A percentile compares a stretch with the other conserved stretches of the same genome.
These are phyloP conservation scores for Morpho deidamia DNA, from an alignment of 2,888 invertebrate species.

Conservation along the genomic window DNA sequence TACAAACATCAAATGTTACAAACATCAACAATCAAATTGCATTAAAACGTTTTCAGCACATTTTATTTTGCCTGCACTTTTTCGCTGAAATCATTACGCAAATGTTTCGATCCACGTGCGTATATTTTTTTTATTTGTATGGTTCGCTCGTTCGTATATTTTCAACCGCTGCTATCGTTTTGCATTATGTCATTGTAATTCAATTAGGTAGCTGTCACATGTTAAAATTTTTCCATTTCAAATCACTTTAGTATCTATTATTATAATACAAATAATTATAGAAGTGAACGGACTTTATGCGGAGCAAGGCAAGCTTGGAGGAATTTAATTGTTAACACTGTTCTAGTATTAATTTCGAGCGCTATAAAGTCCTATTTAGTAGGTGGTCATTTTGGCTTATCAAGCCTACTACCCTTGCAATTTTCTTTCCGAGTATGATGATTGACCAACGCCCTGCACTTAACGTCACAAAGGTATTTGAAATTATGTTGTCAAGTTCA, in stretches of 20 bases:
- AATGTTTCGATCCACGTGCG: no score
- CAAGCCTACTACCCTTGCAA: constrained; percentile 21
- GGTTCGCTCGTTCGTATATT: no score
- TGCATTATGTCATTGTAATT: constrained; percentile 19
- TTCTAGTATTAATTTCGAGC: constrained; percentile 51
- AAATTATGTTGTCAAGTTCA: constrained; percentile 56
- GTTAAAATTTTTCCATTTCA: constrained; percentile 1
- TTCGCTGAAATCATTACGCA: no score
- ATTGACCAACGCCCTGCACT: constrained; percentile 25
- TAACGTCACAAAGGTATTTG: constrained; percentile 53
- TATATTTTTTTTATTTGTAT: constrained; percentile 17
- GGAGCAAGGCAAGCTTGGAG: constrained; percentile 38
- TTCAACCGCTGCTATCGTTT: no score
- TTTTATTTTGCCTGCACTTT: no score
- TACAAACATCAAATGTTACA: no score
- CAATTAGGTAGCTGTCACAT: not conserved
- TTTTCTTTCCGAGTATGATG: constrained; percentile 30
- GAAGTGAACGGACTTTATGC: constrained; percentile 50
- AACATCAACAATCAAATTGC: no score
- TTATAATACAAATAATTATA: constrained; percentile 1
- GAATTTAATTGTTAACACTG: constrained; percentile 16
- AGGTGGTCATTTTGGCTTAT: constrained; percentile 43
- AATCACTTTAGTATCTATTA: constrained; percentile 20
- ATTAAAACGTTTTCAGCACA: no score
- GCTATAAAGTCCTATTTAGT: constrained; percentile 73